A percentile compares a stretch with the other conserved stretches of the same genome.
phyloP scores from a whole-genome alignment of 2,113 vertebrate species.

The Rhizomys pruinosus region DNA sequence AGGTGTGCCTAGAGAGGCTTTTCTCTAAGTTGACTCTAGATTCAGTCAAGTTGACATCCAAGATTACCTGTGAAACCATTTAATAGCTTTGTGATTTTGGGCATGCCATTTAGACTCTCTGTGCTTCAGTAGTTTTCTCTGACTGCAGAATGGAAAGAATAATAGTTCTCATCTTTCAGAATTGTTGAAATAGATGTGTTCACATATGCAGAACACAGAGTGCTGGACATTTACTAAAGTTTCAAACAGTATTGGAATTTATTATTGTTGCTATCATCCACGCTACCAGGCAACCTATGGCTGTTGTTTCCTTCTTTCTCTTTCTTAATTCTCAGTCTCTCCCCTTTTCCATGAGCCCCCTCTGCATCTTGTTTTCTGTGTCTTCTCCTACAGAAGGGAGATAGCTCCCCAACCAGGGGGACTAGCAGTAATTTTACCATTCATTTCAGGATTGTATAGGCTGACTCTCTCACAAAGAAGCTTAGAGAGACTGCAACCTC shows the following conservation, averaged over 20 bases:
- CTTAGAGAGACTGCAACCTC: not conserved
- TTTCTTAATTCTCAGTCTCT: not conserved
- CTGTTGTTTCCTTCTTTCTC: not conserved
- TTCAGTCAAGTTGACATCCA: not conserved
- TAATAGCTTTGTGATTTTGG: constrained; percentile 5
- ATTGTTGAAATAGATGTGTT: not conserved
- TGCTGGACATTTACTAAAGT: not conserved
- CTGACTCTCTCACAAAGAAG: not conserved
- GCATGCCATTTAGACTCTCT: not conserved
- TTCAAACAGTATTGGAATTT: not conserved
- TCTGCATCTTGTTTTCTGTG: not conserved
- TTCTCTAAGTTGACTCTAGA: not conserved
- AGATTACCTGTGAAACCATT: not conserved
- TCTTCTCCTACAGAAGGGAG: not conserved
- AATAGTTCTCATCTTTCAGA: constrained; percentile 21
- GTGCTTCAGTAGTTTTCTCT: constrained; percentile 10
- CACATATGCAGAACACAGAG: not conserved
- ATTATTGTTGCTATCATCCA: not conserved
- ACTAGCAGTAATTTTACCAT: not conserved
- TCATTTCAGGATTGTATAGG: not conserved
- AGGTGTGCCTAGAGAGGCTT: not conserved
- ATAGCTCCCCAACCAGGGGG: not conserved
- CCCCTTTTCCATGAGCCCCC: not conserved
- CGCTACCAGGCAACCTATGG: not conserved
- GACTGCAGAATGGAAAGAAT: not conserved